Conservation (phyloP, 2,797 vertebrate genomes). For the Lutjanus campechanus region DNA sequence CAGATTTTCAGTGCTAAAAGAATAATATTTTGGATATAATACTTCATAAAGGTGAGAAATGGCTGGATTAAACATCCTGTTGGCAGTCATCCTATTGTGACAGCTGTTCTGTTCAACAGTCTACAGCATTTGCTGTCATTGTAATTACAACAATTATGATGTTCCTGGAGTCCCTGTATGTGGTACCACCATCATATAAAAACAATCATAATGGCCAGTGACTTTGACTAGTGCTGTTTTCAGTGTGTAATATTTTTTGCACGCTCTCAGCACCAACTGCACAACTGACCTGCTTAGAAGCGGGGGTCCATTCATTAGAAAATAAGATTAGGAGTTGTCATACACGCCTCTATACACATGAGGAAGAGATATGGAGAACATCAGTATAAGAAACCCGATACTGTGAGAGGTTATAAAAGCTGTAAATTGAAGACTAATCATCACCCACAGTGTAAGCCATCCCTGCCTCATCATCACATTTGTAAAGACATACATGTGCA, state of each 20-base stretch:
- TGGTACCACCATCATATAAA: neutral
- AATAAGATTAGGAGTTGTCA: neutral
- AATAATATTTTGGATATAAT: neutral
- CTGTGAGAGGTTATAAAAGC: slow-evolving; percentile 12
- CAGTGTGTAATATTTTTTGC: neutral
- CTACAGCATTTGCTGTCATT: slow-evolving; percentile 1
- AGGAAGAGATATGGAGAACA: neutral
- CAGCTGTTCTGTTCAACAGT: neutral
- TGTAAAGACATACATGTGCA: neutral
- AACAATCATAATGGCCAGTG: neutral
- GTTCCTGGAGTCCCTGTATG: too few relatives aligned
- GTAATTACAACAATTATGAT: neutral
- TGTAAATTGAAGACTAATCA: slow-evolving; percentile 17
- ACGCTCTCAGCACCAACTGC: neutral
- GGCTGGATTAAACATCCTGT: slow-evolving; percentile 2
- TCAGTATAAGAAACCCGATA: neutral
- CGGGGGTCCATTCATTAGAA: neutral
- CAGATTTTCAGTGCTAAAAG: neutral
- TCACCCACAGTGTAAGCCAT: neutral
- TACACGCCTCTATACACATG: neutral
- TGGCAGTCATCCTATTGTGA: neutral
- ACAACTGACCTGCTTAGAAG: slow-evolving; percentile 1
- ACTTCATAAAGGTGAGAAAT: neutral
- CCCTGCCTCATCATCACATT: slow-evolving; percentile 12
- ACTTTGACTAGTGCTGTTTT: neutral